Base-by-base conservation (phyloP, 2,888 invertebrate species). In the Agonopterix arenella region DNA sequence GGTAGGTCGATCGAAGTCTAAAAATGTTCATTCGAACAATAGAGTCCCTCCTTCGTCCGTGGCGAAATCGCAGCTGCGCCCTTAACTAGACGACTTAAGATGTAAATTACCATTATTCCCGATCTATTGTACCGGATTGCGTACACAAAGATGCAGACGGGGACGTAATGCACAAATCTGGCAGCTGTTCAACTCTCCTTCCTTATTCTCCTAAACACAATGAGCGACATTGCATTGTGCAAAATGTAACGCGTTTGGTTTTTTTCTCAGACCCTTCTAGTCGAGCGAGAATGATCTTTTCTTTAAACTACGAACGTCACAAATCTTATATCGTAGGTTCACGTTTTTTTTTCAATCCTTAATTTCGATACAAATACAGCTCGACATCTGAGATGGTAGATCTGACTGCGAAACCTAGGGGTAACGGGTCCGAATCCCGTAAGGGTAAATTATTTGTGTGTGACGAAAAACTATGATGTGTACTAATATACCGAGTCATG, bases 91-190 rank as follows among this genome's bases (percentile, higher is more conserved):
- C 79, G 84, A 83, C 86, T 82, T 85, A 86, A 88, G 88, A 88
- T 89, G 85, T 80, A 85, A 88, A 89, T 89, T 86, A 82, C 85
- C 86, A 84, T 88, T 89, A 88, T 86, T 80, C 73, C 59, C 57
- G 46, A 52, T 55, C 75, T 61, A 81, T 88, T 88, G 86, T 88
- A 65, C 76, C 66, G 55, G 57, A 60, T 71, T 70, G 70, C 70
- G 72, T 71, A 74, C 74, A 84, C 81, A 83, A 84, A 83, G 82
- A 86, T 85, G 83, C 79, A 83, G 84, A 84, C 83, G 82, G 84
- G 84, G 81, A 79, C 79, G 78, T 66, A 75, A 73, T 84, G 84
- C 85, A 85, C 83, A 83, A 84, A 82, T 80, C 82, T 72, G 76
- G 88, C 89, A 89, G 89, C 89, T 89, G 89, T 77, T 74, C 72